These are phyloP conservation scores for Discoglossus pictus DNA, from an alignment of 2,797 vertebrate genomes.

Conservation along the genomic window DNA sequence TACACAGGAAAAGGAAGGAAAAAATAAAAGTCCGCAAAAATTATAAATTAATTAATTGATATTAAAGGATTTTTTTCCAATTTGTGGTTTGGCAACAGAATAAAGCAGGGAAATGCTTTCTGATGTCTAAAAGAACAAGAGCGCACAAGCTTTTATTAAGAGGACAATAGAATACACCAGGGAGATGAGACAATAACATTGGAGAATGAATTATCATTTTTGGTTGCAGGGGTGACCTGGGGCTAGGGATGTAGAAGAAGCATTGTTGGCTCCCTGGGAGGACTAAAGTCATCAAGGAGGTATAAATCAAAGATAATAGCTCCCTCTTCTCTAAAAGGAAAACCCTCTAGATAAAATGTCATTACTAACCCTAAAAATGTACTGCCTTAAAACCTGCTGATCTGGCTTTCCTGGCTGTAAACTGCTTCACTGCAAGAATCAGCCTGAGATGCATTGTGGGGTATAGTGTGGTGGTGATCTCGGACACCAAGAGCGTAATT, in stretches of 20 bases:
- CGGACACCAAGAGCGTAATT: no score
- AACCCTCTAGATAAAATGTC: constrained; percentile 20
- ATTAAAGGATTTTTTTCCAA: constrained; percentile 18
- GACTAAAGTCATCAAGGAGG: not conserved
- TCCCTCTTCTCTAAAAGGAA: constrained; percentile 21
- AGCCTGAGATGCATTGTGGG: no score
- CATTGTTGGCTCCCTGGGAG: not conserved
- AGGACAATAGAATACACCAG: constrained; percentile 58
- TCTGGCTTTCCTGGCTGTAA: constrained; percentile 4
- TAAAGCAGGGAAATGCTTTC: not conserved
- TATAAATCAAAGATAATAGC: constrained; percentile 16
- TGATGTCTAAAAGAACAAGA: constrained; percentile 10
- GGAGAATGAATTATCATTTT: constrained; percentile 40
- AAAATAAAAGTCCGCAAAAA: constrained; percentile 23
- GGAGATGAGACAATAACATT: constrained; percentile 25
- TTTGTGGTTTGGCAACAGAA: constrained; percentile 23
- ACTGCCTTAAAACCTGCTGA: constrained; percentile 19
- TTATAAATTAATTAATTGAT: not conserved
- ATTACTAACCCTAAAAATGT: not conserved
- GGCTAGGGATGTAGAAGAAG: constrained; percentile 41
- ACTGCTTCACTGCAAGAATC: no score
- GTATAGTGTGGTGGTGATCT: no score
- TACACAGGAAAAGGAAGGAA: constrained; percentile 34
- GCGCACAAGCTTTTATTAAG: constrained; percentile 19
- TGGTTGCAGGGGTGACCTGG: constrained; percentile 59